Evolutionary conservation across 2,888 invertebrate genomes (phyloP).

Genomic region (Ectemnius cavifrons): DNA sequence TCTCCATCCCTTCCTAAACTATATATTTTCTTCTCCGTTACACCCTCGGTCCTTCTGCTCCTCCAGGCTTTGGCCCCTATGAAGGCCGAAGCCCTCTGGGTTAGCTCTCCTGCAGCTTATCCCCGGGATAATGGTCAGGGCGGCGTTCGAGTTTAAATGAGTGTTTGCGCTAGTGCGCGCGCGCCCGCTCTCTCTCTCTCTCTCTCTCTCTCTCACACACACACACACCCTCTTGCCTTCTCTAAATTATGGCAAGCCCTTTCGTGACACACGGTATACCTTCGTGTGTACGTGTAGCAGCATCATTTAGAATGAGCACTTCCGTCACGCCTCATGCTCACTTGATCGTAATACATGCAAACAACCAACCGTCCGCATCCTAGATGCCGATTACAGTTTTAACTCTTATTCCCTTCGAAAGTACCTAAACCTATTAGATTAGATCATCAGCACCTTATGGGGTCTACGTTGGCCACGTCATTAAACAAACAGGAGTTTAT

Average conservation of each 20-base stretch:
- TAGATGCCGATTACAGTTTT: constrained; percentile 40
- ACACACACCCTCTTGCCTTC: constrained; percentile 43
- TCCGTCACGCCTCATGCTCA: constrained; percentile 47
- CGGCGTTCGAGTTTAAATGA: constrained; percentile 70
- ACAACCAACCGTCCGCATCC: constrained; percentile 10
- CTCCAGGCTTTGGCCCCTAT: constrained; percentile 7
- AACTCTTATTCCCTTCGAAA: constrained; percentile 13
- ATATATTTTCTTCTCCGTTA: neutral
- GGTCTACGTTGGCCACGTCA: too few relatives aligned
- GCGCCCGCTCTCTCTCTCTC: too few relatives aligned
- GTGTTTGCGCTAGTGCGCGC: constrained; percentile 60
- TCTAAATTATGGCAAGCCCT: constrained; percentile 68
- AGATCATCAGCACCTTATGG: too few relatives aligned
- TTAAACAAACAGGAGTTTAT: too few relatives aligned
- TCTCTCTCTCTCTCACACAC: too few relatives aligned
- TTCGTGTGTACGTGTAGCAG: neutral
- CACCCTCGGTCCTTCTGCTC: constrained; percentile 4
- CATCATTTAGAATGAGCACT: constrained; percentile 35
- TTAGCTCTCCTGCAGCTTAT: constrained; percentile 23
- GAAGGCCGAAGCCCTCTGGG: too few relatives aligned
- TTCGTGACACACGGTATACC: constrained; percentile 43
- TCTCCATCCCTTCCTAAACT: constrained; percentile 17
- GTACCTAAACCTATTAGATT: neutral
- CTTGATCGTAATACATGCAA: constrained; percentile 45
- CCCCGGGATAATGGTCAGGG: constrained; percentile 64